Percentiles rank a stretch among this genome's conserved stretches.
phyloP scores from a whole-genome alignment of 1,140 invertebrate genomes.

The Drosophila hydei region DNA sequence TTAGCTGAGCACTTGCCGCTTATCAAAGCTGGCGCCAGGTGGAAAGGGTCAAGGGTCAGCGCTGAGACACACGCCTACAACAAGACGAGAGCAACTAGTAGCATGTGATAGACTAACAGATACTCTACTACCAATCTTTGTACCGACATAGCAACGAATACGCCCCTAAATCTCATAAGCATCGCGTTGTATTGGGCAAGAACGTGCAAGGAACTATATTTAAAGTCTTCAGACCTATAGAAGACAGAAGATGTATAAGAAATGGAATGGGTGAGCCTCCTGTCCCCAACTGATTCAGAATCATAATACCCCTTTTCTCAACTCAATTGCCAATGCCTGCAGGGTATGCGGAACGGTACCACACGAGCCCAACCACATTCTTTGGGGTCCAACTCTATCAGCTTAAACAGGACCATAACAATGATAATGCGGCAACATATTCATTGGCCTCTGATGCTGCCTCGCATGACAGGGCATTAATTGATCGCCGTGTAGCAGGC shows the following conservation, averaged over 20 bases:
- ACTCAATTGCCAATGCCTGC: not conserved
- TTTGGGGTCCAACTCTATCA: slow-evolving; percentile 46
- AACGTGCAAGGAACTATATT: too few relatives aligned
- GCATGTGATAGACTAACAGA: not conserved
- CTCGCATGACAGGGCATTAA: slow-evolving; percentile 55
- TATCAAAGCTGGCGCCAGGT: slow-evolving; percentile 66
- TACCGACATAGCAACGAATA: too few relatives aligned
- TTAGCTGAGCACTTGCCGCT: slow-evolving; percentile 51
- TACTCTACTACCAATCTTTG: too few relatives aligned
- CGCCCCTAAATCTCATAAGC: too few relatives aligned
- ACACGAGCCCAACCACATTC: slow-evolving; percentile 55
- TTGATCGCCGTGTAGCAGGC: slow-evolving; percentile 42
- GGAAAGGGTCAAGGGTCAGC: slow-evolving; percentile 51
- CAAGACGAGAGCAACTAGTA: slow-evolving; percentile 5
- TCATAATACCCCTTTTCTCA: too few relatives aligned
- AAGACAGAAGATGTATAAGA: too few relatives aligned
- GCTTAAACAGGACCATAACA: slow-evolving; percentile 71
- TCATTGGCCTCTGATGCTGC: slow-evolving; percentile 41
- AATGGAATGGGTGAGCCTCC: too few relatives aligned
- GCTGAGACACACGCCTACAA: slow-evolving; percentile 57
- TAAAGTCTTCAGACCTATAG: too few relatives aligned
- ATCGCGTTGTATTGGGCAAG: too few relatives aligned
- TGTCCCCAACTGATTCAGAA: too few relatives aligned
- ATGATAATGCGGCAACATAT: slow-evolving; percentile 76
- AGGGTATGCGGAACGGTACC: slow-evolving; percentile 34